Evolutionary conservation across 2,113 vertebrate species (phyloP), one percentile per base, ranked within the genome.

Genomic region (Apeltes quadracus): DNA sequence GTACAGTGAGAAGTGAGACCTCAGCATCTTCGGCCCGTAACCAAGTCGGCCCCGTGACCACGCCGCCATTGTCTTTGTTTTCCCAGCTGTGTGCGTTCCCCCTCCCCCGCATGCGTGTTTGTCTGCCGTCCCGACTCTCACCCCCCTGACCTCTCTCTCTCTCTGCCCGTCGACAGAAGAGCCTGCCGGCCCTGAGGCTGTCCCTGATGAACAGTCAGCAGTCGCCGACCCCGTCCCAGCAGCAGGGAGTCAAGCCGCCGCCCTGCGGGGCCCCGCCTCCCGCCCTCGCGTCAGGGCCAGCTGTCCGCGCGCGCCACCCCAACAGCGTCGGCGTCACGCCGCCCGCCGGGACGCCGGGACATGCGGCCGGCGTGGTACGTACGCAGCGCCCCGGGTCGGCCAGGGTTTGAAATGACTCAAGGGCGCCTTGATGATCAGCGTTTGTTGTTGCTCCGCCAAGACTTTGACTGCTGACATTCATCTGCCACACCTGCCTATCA

Each of bases 141-240:
- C 64, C 77, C 76, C 5, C 44, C 85, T 5, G 2, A 2, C 29
- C 29, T 5, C 29, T 5, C 29, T 5, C 79, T 72, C 55, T 69
- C 63, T 79, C 61, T 79, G 57, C 23, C 57, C 84, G 25, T 88
- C 84, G 90, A 86, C 87, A 96, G 95, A 96, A 96, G 89, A 96
- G 95, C 90, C 94, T 96, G 48, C 95, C 95, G 62, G 95, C 95
- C 73, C 85, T 96, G 85, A 92, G 95, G 89, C 90, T 96, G 88
- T 96, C 95, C 81, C 87, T 96, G 82, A 82, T 96, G 87, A 96
- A 89, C 38, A 96, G 93, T 90, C 95, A 95, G 86, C 94, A 96
- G 69, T 93, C 93, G 73, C 84, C 95, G 87, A 90, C 74, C 71
- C 94, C 93, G 76, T 87, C 92, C 12, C 90, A 84, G 16, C 95